Base-by-base conservation (phyloP, 2,797 vertebrate species). In the Crenuchus spilurus region DNA sequence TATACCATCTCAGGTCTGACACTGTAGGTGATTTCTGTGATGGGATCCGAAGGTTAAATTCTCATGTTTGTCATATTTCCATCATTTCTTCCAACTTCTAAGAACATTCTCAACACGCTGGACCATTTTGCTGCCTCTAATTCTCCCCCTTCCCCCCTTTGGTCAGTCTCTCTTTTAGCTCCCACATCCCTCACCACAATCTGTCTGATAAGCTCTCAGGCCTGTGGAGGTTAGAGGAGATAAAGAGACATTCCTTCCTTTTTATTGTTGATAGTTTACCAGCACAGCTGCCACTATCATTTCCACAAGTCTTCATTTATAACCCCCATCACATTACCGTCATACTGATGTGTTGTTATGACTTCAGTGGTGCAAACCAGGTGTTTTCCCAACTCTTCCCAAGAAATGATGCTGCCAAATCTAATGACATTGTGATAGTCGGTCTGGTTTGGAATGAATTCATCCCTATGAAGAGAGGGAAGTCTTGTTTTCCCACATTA, bases 401-500 rank as follows among this genome's bases (percentile, higher is more conserved):
- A 30, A 26, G 54, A 16, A 74, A 65, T 55, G 7, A 42, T 9
- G 6, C 26, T 41, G 68, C 55, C 44, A 68, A 33, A 52, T 42
- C 51, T 51, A 48, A 35, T 57, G 48, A 48, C 10, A 14, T 41
- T 57, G 31, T 54, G 35, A n/a, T 42, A n/a, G 31, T 54, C 35
- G 14, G 4, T 39, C 20, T 13, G 31, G 57, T 70, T 69, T 51
- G 14, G 46, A 35, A 68, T 61, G 30, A 31, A 76, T 72, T 68
- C 35, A 55, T 49, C 14, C 9, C 8, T 54, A 26, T 49, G 35
- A 49, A 31, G 10, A 11, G 16, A 49, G 22, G 44, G 65, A 67
- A 76, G 70, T 63, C 44, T 67, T 24, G 31, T 48, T 76, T 82
- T 82, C 74, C 73, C 76, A 76, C 74, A 78, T 69, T 74, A 46